Conservation (phyloP, 2,888 invertebrate species). For the Drosophila formosana region DNA sequence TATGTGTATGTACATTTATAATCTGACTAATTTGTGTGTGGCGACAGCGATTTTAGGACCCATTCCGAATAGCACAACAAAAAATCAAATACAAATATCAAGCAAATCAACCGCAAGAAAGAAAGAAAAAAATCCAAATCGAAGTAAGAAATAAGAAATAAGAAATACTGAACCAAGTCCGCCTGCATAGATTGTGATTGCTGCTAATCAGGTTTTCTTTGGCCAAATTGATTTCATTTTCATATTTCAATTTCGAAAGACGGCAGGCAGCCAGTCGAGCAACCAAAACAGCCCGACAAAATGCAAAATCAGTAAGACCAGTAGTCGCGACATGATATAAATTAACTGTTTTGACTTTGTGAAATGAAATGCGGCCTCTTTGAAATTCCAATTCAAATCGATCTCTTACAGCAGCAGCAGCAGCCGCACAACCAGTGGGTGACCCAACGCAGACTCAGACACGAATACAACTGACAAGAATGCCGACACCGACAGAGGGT, state of each 20-base stretch:
- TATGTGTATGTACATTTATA: slow-evolving; percentile 71
- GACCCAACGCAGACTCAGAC: slow-evolving; percentile 19
- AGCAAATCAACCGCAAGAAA: neutral
- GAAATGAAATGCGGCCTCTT: slow-evolving; percentile 79
- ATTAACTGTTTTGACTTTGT: slow-evolving; percentile 84
- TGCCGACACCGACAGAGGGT: neutral
- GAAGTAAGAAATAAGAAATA: neutral
- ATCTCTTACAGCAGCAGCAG: slow-evolving; percentile 39
- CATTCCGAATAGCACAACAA: slow-evolving; percentile 3
- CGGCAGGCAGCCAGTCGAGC: slow-evolving; percentile 27
- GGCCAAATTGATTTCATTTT: slow-evolving; percentile 77
- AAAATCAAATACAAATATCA: neutral
- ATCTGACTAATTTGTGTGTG: slow-evolving; percentile 74
- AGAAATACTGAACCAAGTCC: slow-evolving; percentile 46
- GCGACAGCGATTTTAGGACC: slow-evolving; percentile 54
- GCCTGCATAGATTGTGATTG: slow-evolving; percentile 63
- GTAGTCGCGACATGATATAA: slow-evolving; percentile 84
- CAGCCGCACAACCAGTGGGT: slow-evolving; percentile 45
- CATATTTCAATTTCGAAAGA: slow-evolving; percentile 81
- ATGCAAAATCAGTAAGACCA: slow-evolving; percentile 84
- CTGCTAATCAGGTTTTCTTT: slow-evolving; percentile 77
- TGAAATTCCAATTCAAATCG: slow-evolving; percentile 74
- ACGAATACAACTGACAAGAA: slow-evolving; percentile 20
- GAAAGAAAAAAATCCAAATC: slow-evolving; percentile 11
- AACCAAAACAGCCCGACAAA: slow-evolving; percentile 47